These are phyloP conservation scores for Zaprionus capensis DNA, from an alignment of 1,140 invertebrate genomes.

Conservation along the genomic window DNA sequence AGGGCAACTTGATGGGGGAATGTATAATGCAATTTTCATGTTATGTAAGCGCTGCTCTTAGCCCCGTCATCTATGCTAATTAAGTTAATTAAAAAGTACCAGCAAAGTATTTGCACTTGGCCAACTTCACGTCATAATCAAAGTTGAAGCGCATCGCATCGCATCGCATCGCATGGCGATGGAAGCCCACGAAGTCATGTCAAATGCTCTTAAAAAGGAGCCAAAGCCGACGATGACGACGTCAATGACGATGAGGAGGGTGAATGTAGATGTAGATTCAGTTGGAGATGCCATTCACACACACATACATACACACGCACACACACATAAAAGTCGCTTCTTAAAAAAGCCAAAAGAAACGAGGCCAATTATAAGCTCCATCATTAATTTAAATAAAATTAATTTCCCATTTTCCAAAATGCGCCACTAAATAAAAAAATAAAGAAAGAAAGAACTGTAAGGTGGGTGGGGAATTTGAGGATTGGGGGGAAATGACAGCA, in stretches of 20 bases:
- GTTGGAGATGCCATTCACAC: constrained; percentile 47
- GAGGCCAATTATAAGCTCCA: constrained; percentile 80
- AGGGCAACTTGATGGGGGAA: neutral
- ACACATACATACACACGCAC: neutral
- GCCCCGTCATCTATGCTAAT: constrained; percentile 79
- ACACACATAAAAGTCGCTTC: constrained; percentile 53
- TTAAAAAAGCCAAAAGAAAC: constrained; percentile 56
- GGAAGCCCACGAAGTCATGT: constrained; percentile 78
- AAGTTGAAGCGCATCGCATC: constrained; percentile 68
- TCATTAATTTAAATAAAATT: constrained; percentile 83
- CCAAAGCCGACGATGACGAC: constrained; percentile 33
- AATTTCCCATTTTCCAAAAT: constrained; percentile 55
- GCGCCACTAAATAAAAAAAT: constrained; percentile 32
- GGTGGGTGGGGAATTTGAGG: neutral
- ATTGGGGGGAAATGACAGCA: constrained; percentile 1
- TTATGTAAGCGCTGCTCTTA: constrained; percentile 77
- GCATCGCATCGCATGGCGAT: constrained; percentile 58
- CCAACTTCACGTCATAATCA: constrained; percentile 82
- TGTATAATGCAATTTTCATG: constrained; percentile 79
- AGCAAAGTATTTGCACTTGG: constrained; percentile 82
- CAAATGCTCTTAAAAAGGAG: constrained; percentile 77
- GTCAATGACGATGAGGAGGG: constrained; percentile 12
- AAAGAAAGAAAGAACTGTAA: constrained; percentile 27
- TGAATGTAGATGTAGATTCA: neutral
- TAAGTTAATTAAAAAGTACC: constrained; percentile 82